Base-by-base conservation (phyloP, 2,888 invertebrate species). In the Sesia bembeciformis region DNA sequence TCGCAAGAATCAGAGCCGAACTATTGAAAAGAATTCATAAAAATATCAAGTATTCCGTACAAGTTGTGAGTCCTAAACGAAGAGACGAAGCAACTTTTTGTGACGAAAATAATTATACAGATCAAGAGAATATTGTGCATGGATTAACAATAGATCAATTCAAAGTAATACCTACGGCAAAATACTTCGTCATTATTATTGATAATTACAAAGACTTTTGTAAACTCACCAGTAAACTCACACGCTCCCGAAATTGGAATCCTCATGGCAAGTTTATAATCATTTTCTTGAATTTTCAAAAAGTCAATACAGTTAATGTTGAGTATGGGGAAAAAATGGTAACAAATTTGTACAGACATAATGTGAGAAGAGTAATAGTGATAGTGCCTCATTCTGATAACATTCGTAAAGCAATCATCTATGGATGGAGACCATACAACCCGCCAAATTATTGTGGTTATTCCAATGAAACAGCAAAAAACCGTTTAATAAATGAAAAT, bases 371-470 rank as follows among this genome's bases (percentile, higher is more conserved):
- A 56, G 66, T 77, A 23, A 63, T 78, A 5, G 69, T 88, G 3
- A 59, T 75, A 6, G 66, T 84, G 4, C 83, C 81, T 6, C 64
- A 78, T 59, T 62, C 60, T 3, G 66, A 62, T 3, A 68, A 74
- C 55, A 64, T 74, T n/a, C 68, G 83, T 4, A 74, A 73, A 39
- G 72, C 78, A 4, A 58, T 72, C 8, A 64, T 84, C 40, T 85
- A 82, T 54, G 65, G 76, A 39, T 87, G 86, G 86, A 76, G 58
- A 54, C 84, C 87, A 0, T 84, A 75, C 52, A 78, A 87, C 52
- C 87, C 88, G 0, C 87, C 86, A 3, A 68, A 68, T 53, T 79
- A 76, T 54, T 88, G 88, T 60, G 88, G 88, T 3, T 74, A 80
- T 60, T 66, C 61, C 8, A 78, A 81, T 46, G 87, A 88, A 67